Conservation (phyloP, 1,140 invertebrate genomes). For the Hylyphantes graminicola region DNA sequence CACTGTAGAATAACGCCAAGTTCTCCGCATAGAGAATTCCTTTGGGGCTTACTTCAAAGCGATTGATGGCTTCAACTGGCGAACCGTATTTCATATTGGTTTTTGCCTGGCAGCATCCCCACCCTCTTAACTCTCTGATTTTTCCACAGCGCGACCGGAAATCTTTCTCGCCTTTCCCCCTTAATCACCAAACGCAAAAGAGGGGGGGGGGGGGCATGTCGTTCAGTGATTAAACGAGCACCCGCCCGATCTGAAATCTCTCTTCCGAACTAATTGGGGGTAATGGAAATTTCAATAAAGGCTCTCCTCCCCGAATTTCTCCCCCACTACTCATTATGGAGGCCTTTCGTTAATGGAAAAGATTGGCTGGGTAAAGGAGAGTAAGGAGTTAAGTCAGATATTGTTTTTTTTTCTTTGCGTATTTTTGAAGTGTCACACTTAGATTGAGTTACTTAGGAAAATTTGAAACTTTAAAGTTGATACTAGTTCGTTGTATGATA, state of each 20-base stretch:
- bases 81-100: no score
- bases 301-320: conserved; percentile 14
- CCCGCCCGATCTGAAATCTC: conserved; percentile 10
- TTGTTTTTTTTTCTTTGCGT: conserved; percentile 14
- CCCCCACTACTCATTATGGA: conserved; percentile 21
- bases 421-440: no score
- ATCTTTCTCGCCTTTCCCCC: conserved; percentile 32
- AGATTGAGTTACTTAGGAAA: no score
- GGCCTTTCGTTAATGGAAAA: conserved; percentile 10
- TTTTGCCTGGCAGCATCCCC: neutral
- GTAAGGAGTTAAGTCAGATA: neutral
- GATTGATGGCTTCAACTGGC: no score
- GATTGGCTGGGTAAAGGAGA: neutral
- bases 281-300: conserved; percentile 47
- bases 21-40: no score
- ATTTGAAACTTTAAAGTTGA: no score
- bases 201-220: neutral
- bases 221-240: conserved; percentile 20
- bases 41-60: no score
- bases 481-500: no score
- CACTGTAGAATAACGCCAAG: no score
- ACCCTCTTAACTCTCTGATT: neutral
- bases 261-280: conserved; percentile 34
- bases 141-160: neutral
- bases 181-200: neutral